These are phyloP conservation scores for Sinotaia quadrata DNA, from an alignment of 2,888 invertebrate species.

Conservation along the genomic window DNA sequence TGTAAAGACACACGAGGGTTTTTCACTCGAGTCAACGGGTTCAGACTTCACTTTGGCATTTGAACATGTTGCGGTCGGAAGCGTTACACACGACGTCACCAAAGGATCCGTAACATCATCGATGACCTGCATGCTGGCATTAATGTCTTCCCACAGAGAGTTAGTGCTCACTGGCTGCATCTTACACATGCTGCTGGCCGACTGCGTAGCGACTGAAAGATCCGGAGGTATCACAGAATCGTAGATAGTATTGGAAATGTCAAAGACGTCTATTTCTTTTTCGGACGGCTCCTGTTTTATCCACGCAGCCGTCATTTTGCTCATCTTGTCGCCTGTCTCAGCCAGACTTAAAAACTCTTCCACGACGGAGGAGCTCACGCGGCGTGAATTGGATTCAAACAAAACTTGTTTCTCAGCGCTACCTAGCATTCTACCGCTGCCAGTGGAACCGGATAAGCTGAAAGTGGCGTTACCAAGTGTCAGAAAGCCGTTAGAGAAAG, in stretches of 20 bases:
- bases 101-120: conserved; percentile 35
- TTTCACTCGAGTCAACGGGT: conserved; percentile 51
- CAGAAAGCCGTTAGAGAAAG: not conserved
- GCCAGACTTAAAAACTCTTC: conserved; percentile 51
- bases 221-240: conserved; percentile 24
- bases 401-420: conserved; percentile 38
- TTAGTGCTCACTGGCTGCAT: conserved; percentile 40
- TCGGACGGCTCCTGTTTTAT: conserved; percentile 39
- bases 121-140: conserved; percentile 59
- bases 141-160: conserved; percentile 65
- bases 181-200: conserved; percentile 17
- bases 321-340: not conserved
- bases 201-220: not conserved
- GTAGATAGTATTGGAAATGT: conserved; percentile 35
- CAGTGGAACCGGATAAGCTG: not conserved
- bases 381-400: conserved; percentile 38
- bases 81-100: conserved; percentile 27
- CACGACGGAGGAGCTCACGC: conserved; percentile 54
- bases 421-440: conserved; percentile 37
- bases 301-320: conserved; percentile 2
- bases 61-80: conserved; percentile 37
- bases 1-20: conserved; percentile 59
- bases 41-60: conserved; percentile 48
- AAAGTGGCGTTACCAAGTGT: not conserved
- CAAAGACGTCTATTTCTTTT: conserved; percentile 28